These are phyloP conservation scores for Psittacula derbiana DNA, from an alignment of 2,797 vertebrate species.

Conservation along the genomic window DNA sequence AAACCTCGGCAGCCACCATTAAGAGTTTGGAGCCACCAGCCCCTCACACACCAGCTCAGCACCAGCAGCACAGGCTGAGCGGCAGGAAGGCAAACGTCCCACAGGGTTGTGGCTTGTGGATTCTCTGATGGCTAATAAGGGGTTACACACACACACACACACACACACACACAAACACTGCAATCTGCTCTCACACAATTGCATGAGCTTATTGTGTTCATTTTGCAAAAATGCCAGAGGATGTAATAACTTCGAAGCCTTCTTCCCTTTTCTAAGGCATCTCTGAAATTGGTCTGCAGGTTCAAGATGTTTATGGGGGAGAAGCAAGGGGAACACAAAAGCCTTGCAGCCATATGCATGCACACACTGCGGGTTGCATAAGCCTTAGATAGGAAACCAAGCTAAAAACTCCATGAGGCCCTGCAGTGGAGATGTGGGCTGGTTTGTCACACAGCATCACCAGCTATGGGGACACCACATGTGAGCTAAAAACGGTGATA, in stretches of 20 bases:
- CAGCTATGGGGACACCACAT: rapidly evolving
- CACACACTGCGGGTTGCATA: rapidly evolving
- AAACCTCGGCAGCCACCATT: neutral
- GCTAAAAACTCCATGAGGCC: neutral
- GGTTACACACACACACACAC: neutral
- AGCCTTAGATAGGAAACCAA: neutral
- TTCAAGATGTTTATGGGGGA: neutral
- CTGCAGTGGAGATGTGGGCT: neutral
- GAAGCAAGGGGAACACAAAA: neutral
- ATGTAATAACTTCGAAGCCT: neutral
- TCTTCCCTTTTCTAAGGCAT: neutral
- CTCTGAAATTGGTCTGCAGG: neutral
- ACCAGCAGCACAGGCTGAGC: neutral
- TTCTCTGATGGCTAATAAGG: neutral
- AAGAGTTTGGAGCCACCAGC: neutral
- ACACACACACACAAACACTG: neutral
- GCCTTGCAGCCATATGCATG: rapidly evolving
- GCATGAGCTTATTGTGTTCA: neutral
- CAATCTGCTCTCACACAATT: neutral
- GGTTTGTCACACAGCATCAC: neutral
- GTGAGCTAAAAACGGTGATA: rapidly evolving
- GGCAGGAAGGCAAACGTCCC: neutral
- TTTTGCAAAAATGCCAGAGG: rapidly evolving
- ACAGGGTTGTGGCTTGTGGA: neutral
- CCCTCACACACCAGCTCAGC: neutral